A percentile compares a stretch with the other conserved stretches of the same genome.
Evolutionary conservation across 1,140 invertebrate species (phyloP).

Genomic region (Mylabris phalerata): DNA sequence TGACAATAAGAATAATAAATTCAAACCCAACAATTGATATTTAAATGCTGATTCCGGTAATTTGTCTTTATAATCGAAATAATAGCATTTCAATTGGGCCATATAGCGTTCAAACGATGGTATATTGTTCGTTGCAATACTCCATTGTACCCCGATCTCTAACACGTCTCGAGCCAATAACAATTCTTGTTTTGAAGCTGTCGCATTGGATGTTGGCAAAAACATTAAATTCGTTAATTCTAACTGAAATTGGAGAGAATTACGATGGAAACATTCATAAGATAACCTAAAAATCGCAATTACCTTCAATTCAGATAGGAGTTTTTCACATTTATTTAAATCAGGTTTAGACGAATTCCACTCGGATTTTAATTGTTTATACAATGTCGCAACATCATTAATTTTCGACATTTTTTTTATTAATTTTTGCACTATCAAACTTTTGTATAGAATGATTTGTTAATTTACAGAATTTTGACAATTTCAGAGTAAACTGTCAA

Average conservation of each 20-base stretch:
- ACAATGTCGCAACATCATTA: constrained; percentile 58
- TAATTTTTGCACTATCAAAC: no score
- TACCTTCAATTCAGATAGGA: constrained; percentile 70
- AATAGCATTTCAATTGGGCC: constrained; percentile 95
- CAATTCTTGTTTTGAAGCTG: constrained; percentile 78
- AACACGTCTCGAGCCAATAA: constrained; percentile 84
- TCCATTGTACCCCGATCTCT: constrained; percentile 95
- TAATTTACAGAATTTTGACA: no score
- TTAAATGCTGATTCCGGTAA: constrained; percentile 91
- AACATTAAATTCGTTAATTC: constrained; percentile 78
- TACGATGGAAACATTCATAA: constrained; percentile 10
- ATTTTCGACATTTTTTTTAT: constrained; percentile 50
- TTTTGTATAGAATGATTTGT: no score
- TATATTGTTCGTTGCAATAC: constrained; percentile 85
- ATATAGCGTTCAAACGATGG: constrained; percentile 83
- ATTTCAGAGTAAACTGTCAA: no score
- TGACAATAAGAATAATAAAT: constrained; percentile 91
- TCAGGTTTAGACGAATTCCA: constrained; percentile 62
- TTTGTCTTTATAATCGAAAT: constrained; percentile 88
- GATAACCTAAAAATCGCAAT: constrained; percentile 17
- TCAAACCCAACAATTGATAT: constrained; percentile 91
- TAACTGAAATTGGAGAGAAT: constrained; percentile 51
- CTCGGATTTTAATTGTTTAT: constrained; percentile 67
- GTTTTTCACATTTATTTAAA: constrained; percentile 63
- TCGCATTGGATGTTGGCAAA: constrained; percentile 74